Evolutionary conservation across 64 coral and sea anemone genomes (phyloP).

Genomic region (Cladopsammia gracilis): DNA sequence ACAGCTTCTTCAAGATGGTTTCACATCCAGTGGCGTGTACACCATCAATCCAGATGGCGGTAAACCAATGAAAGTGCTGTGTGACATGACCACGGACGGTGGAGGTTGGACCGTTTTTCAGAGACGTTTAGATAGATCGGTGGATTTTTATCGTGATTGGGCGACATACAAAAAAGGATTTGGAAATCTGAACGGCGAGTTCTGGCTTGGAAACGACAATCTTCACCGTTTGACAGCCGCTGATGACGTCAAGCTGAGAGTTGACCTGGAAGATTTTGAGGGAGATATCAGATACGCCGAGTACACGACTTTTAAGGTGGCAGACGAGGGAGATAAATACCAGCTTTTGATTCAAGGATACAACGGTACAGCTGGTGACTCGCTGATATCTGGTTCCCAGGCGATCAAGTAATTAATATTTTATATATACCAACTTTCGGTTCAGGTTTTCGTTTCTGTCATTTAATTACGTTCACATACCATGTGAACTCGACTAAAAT

Average conservation of each 20-base stretch:
- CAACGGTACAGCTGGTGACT: constrained; percentile 47
- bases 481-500: too few species aligned
- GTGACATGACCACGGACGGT: constrained; percentile 73
- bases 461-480: too few species aligned
- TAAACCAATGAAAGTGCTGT: constrained; percentile 46
- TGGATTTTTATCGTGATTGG: constrained; percentile 48
- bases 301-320: constrained; percentile 50
- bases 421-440: too few species aligned
- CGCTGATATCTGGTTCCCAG: not conserved
- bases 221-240: constrained; percentile 58
- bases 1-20: not conserved
- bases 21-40: constrained; percentile 57
- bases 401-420: too few species aligned
- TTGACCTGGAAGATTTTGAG: constrained; percentile 45
- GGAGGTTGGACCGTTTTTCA: constrained; percentile 80
- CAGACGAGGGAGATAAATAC: constrained; percentile 52
- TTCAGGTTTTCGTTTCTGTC: too few species aligned
- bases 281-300: constrained; percentile 43
- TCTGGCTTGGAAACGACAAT: constrained; percentile 64
- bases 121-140: constrained; percentile 54
- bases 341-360: not conserved
- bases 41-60: constrained; percentile 54
- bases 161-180: constrained; percentile 73
- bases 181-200: constrained; percentile 44
- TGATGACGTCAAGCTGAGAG: constrained; percentile 15